These are phyloP conservation scores for Rana temporaria DNA, from an alignment of 2,113 vertebrate genomes.

Conservation along the genomic window DNA sequence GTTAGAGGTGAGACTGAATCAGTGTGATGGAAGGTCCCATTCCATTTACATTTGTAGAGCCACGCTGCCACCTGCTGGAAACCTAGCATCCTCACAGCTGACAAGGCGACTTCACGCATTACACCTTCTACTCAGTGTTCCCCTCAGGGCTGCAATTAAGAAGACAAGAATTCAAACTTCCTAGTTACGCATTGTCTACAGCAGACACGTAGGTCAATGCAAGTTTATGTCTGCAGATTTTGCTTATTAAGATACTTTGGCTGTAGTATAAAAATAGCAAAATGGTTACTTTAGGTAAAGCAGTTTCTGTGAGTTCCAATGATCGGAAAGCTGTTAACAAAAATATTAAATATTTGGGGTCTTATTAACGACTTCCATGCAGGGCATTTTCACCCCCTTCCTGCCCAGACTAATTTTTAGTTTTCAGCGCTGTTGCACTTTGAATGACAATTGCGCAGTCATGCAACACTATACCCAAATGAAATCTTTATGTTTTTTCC, in stretches of 20 bases:
- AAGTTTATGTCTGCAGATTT: slow-evolving; percentile 7
- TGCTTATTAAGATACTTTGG: slow-evolving; percentile 9
- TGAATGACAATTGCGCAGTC: too few relatives aligned
- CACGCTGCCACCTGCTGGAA: slow-evolving; percentile 43
- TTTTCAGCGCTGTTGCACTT: too few relatives aligned
- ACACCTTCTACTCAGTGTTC: slow-evolving; percentile 8
- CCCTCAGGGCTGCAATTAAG: slow-evolving; percentile 29
- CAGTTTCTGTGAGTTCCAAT: too few relatives aligned
- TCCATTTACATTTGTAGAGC: neutral
- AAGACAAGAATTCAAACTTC: slow-evolving; percentile 22
- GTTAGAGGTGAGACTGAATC: slow-evolving; percentile 36
- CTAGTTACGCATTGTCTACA: slow-evolving; percentile 22
- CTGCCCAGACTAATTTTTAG: too few relatives aligned
- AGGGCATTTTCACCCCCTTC: too few relatives aligned
- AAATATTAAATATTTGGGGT: too few relatives aligned
- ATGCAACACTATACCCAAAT: too few relatives aligned
- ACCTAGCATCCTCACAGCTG: neutral
- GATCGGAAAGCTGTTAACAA: too few relatives aligned
- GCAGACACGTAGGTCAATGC: neutral
- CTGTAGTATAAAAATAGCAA: neutral
- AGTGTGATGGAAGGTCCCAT: neutral
- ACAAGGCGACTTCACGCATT: slow-evolving; percentile 1
- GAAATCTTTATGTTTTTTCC: too few relatives aligned
- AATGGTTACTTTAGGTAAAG: neutral
- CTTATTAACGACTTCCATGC: too few relatives aligned